Percentiles rank a stretch among this genome's conserved stretches.
phyloP scores from a whole-genome alignment of 2,113 vertebrate species.

The Vidua chalybeata region DNA sequence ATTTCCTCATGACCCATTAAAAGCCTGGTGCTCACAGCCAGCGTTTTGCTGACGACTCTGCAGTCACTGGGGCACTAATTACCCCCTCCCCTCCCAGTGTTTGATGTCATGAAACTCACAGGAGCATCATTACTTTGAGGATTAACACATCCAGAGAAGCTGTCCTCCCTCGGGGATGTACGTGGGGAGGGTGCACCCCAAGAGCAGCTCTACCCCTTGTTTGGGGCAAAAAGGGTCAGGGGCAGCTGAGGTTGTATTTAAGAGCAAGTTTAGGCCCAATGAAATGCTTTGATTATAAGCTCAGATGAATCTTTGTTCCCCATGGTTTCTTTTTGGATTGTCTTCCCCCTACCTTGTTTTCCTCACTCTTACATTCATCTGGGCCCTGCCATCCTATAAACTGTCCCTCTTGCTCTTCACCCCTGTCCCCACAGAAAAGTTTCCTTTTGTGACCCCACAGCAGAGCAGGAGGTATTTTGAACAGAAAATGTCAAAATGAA shows the following conservation, averaged over 20 bases:
- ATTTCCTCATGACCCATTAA: constrained; percentile 42
- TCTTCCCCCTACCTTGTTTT: background rate
- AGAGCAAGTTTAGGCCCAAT: background rate
- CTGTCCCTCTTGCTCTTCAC: background rate
- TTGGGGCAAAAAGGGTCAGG: background rate
- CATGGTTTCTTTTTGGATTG: accelerated
- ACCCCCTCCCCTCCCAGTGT: constrained; percentile 23
- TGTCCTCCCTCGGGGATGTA: background rate
- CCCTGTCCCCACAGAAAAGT: background rate
- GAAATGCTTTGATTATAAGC: background rate
- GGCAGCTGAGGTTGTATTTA: background rate
- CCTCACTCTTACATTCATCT: background rate
- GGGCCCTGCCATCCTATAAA: background rate
- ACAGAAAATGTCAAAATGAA: background rate
- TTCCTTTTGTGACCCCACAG: background rate
- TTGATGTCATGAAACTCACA: constrained; percentile 52
- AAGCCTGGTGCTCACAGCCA: background rate
- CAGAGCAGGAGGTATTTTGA: background rate
- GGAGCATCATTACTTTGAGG: constrained; percentile 15
- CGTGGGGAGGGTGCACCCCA: background rate
- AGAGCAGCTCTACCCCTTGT: background rate
- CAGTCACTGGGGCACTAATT: constrained; percentile 20
- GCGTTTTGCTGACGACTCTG: background rate
- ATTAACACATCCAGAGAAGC: constrained; percentile 26
- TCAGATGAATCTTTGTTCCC: background rate